Evolutionary conservation across 2,113 vertebrate genomes (phyloP), one percentile per base, ranked within the genome.

Genomic region (Otocyon megalotis): DNA sequence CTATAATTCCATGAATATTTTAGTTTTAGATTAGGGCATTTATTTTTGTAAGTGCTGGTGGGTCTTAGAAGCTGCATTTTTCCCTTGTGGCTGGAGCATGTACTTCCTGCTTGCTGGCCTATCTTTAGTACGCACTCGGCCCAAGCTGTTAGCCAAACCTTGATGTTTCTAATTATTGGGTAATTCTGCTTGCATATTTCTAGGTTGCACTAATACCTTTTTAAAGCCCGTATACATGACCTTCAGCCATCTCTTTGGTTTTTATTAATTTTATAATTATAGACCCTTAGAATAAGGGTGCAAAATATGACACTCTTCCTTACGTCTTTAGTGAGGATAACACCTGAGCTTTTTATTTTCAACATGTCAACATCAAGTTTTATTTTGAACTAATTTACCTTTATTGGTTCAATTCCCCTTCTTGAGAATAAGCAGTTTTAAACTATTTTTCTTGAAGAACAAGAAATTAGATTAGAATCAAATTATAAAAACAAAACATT

Each of bases 11-110:
- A 9, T 85, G 94, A 90, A 58, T 91, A 53, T 97, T 94, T 96
- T 97, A 93, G 65, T 96, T 98, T 97, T 95, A 95, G 71, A 90
- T 93, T 96, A 88, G 86, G 24, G 65, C 88, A 79, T 94, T 95
- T 91, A 58, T 74, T 95, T 90, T 97, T 88, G 91, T 69, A 63
- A 88, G n/a, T 83, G 71, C 65, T 92, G 50, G 28, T 92, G 93
- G 62, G 79, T 81, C 92, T 93, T 89, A 93, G 89, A 93, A 91
- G 79, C 88, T 88, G 76, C 72, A 4, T 74, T 94, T 95, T 93
- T 85, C 22, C 32, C 79, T 93, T 83, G 79, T 84, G 92, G 81
- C 92, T 84, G 16, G 60, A 88, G 67, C 50, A 60, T 83, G 86
- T 69, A 86, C 56, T 96, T 96, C 92, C 62, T 76, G 43, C 77